Evolutionary conservation across 2,797 vertebrate genomes (phyloP).

Genomic region (Peromyscus attwateri): DNA sequence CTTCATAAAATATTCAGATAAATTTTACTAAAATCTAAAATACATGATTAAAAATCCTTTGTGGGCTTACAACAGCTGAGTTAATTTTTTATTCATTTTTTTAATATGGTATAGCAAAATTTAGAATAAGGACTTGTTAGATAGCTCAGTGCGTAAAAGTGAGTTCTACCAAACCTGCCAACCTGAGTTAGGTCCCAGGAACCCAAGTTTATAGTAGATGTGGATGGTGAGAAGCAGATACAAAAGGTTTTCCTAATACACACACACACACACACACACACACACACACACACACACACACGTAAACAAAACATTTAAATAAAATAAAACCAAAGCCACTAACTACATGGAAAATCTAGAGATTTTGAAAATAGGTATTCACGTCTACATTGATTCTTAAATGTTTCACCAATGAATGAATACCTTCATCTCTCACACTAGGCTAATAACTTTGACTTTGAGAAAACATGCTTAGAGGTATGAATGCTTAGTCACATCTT

Average conservation of each 20-base stretch:
- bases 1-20: conserved; percentile 17
- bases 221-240: neutral
- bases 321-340: conserved; percentile 4
- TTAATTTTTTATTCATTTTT: neutral
- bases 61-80: neutral
- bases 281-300: neutral
- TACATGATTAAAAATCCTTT: conserved; percentile 14
- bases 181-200: neutral
- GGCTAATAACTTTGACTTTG: conserved; percentile 47
- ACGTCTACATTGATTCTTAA: conserved; percentile 28
- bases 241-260: neutral
- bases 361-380: neutral
- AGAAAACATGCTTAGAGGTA: neutral
- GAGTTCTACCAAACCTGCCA: neutral
- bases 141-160: neutral
- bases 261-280: neutral
- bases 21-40: conserved; percentile 29
- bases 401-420: conserved; percentile 34
- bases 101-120: neutral
- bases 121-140: neutral
- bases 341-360: neutral
- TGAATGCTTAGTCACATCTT: conserved; percentile 26
- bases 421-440: conserved; percentile 31
- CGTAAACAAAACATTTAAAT: neutral
- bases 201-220: neutral